A percentile compares a stretch with the other conserved stretches of the same genome.
These are phyloP conservation scores for Varanus salvator DNA, from an alignment of 2,113 vertebrate species.

Conservation along the genomic window DNA sequence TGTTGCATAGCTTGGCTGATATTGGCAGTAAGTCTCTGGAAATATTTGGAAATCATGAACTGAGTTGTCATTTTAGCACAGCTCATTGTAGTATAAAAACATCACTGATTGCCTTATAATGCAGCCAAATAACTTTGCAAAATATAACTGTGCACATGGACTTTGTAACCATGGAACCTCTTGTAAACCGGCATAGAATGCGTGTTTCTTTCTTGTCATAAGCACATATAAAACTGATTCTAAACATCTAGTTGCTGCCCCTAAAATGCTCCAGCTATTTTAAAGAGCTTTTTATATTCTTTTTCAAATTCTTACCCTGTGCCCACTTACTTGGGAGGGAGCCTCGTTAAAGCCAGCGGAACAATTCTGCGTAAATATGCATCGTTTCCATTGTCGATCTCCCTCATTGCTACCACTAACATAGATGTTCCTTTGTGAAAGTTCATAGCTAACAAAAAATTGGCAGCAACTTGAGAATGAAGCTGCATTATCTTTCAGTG, in stretches of 20 bases:
- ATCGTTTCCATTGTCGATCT: slow-evolving; percentile 2
- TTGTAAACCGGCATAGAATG: slow-evolving; percentile 63
- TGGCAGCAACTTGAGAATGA: slow-evolving; percentile 24
- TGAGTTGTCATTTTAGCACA: slow-evolving; percentile 52
- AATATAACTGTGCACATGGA: slow-evolving; percentile 62
- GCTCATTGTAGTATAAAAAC: slow-evolving; percentile 55
- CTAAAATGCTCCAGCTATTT: slow-evolving; percentile 10
- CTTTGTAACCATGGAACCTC: slow-evolving; percentile 62
- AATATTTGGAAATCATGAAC: slow-evolving; percentile 57
- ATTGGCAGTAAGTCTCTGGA: slow-evolving; percentile 43
- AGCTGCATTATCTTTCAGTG: neutral
- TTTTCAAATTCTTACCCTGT: neutral
- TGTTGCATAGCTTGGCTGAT: slow-evolving; percentile 72
- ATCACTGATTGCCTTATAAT: slow-evolving; percentile 84
- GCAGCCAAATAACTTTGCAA: slow-evolving; percentile 78
- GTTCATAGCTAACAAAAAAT: slow-evolving; percentile 12
- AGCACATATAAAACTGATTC: slow-evolving; percentile 64
- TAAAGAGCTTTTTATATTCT: slow-evolving; percentile 52
- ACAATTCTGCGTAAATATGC: neutral
- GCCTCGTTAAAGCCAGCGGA: too few species aligned
- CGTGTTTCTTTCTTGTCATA: slow-evolving; percentile 61
- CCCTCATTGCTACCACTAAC: slow-evolving; percentile 35
- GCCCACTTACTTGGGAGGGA: neutral
- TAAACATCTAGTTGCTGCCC: slow-evolving; percentile 40
- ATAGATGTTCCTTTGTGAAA: neutral